Conservation (phyloP, 2,797 vertebrate genomes). For the Odontamblyopus rebecca region DNA sequence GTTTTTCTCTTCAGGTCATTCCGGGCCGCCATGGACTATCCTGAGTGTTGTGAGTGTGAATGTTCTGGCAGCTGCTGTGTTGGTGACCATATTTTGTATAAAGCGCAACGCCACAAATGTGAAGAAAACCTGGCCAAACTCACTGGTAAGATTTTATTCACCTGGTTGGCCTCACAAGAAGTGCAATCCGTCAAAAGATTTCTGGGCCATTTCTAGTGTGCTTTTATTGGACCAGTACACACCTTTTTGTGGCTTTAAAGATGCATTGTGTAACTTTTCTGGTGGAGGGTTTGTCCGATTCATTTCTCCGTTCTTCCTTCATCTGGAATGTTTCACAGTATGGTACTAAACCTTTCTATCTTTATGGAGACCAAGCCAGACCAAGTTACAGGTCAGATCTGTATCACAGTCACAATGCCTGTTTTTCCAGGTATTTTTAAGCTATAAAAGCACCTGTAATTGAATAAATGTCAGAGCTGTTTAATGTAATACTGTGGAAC, state of each 20-base stretch:
- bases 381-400: no score
- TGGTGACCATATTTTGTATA: background rate
- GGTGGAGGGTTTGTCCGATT: no score
- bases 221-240: background rate
- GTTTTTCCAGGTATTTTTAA: no score
- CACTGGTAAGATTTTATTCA: constrained; percentile 57
- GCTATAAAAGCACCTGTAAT: no score
- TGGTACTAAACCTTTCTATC: no score
- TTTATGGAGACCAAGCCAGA: no score
- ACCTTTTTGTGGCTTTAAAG: background rate
- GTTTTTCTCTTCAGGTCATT: constrained; percentile 36
- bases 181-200: constrained; percentile 9
- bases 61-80: constrained; percentile 19
- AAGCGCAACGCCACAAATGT: constrained; percentile 49
- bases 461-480: no score
- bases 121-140: constrained; percentile 19
- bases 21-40: constrained; percentile 25
- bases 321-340: no score
- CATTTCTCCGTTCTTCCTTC: no score
- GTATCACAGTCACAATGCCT: no score
- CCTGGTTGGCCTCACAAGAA: constrained; percentile 24
- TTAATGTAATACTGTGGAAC: no score
- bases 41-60: constrained; percentile 10
- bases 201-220: constrained; percentile 6
- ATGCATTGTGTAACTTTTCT: no score